Evolutionary conservation across 2,113 vertebrate species (phyloP).

Genomic region (Gavialis gangeticus): DNA sequence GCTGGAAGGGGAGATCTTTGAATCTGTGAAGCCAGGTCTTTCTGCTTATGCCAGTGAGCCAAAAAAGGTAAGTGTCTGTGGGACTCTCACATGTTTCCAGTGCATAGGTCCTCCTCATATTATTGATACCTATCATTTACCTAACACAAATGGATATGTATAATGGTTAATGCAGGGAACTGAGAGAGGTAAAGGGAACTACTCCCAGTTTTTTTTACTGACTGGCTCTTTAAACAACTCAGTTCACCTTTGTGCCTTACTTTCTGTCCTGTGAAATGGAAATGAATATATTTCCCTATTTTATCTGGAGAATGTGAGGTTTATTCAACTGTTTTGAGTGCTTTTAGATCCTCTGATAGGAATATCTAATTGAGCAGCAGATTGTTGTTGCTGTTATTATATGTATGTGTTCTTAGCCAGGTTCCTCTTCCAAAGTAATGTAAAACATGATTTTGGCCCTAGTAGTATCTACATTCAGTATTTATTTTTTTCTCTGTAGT

Average conservation of each 20-base stretch:
- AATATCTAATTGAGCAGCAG: not conserved
- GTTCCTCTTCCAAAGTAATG: not conserved
- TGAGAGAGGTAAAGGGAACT: not conserved
- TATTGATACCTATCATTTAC: not conserved
- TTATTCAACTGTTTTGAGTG: slow-evolving; percentile 21
- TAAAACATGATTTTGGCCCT: not conserved
- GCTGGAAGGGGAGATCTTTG: slow-evolving; percentile 94
- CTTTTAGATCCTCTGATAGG: not conserved
- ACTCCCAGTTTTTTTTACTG: not conserved
- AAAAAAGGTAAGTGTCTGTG: slow-evolving; percentile 84
- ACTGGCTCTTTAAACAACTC: not conserved
- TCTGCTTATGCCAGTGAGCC: slow-evolving; percentile 93
- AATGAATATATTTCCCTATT: not conserved
- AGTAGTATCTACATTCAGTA: not conserved
- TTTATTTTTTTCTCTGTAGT: not conserved
- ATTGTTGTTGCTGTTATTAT: not conserved
- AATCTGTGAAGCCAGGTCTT: slow-evolving; percentile 96
- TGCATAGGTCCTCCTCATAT: not conserved
- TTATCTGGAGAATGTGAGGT: not conserved
- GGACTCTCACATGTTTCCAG: not conserved
- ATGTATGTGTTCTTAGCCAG: not conserved
- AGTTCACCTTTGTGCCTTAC: not conserved
- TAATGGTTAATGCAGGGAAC: not conserved
- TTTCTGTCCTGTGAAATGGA: not conserved
- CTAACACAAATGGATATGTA: not conserved